Conservation (phyloP, 2,797 vertebrate species). For the Spinibarbus caldwelli region DNA sequence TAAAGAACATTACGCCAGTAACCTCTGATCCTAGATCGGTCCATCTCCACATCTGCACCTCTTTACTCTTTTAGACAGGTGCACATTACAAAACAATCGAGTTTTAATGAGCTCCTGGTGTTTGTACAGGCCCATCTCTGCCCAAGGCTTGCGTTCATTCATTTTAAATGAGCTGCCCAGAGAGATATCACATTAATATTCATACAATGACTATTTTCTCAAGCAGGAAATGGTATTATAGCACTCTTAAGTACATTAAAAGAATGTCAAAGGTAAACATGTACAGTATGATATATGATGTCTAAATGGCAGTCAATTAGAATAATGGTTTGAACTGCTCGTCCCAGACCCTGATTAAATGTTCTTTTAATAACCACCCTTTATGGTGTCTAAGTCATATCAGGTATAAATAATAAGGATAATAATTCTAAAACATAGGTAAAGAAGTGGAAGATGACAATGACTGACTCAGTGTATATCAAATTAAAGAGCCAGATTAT, state of each 20-base stretch:
- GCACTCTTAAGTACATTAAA: slow-evolving; percentile 67
- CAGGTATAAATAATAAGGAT: slow-evolving; percentile 22
- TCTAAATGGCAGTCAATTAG: slow-evolving; percentile 69
- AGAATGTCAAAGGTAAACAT: slow-evolving; percentile 76
- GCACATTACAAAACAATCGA: slow-evolving; percentile 75
- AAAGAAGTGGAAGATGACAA: neutral
- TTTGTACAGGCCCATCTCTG: slow-evolving; percentile 75
- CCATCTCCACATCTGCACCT: slow-evolving; percentile 42
- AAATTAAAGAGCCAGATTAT: neutral
- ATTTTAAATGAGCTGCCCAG: slow-evolving; percentile 79
- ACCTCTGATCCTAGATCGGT: slow-evolving; percentile 37
- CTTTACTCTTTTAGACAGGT: slow-evolving; percentile 72
- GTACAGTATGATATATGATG: slow-evolving; percentile 70
- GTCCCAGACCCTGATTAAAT: slow-evolving; percentile 68
- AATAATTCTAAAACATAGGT: neutral
- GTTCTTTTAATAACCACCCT: slow-evolving; percentile 65
- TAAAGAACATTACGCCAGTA: slow-evolving; percentile 49
- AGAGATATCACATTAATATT: slow-evolving; percentile 79
- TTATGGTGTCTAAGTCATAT: slow-evolving; percentile 42
- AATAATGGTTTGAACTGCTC: slow-evolving; percentile 68
- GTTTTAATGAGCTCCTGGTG: slow-evolving; percentile 76
- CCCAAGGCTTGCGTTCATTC: slow-evolving; percentile 71
- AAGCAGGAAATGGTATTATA: slow-evolving; percentile 67
- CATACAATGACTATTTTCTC: slow-evolving; percentile 73
- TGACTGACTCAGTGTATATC: neutral